A percentile compares a stretch with the other conserved stretches of the same genome.
Conservation (phyloP, 2,888 invertebrate species). For the Strigamia crassipes region DNA sequence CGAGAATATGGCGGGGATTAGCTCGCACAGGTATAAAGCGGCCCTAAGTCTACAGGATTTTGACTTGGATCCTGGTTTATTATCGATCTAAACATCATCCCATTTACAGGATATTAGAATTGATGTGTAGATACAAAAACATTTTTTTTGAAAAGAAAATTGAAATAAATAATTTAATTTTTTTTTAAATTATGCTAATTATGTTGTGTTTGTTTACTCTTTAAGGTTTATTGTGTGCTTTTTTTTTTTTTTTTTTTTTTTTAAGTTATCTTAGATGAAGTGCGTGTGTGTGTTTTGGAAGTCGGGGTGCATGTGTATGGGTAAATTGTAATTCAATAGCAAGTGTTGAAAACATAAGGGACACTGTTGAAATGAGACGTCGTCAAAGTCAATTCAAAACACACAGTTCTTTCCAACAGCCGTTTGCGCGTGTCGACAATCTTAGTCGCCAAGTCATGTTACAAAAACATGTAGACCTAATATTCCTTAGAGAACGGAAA, state of each 20-base stretch:
- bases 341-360: constrained; percentile 5
- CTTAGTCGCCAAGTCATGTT: constrained; percentile 14
- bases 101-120: constrained; percentile 28
- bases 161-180: constrained; percentile 1
- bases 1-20: constrained; percentile 34
- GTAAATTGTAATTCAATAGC: constrained; percentile 19
- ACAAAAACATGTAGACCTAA: constrained; percentile 11
- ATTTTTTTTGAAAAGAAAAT: not conserved
- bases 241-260: not conserved
- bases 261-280: not conserved
- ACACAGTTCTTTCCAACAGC: not conserved
- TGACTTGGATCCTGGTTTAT: constrained; percentile 5
- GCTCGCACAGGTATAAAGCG: constrained; percentile 13
- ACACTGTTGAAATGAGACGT: not conserved
- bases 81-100: constrained; percentile 36
- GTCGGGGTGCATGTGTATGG: not conserved
- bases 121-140: constrained; percentile 27
- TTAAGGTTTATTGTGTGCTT: not conserved
- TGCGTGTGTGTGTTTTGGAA: not conserved
- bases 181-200: not conserved
- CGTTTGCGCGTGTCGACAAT: not conserved
- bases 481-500: constrained; percentile 17
- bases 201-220: not conserved
- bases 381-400: constrained; percentile 29
- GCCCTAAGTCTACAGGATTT: constrained; percentile 30